Base-by-base conservation (phyloP, 2,888 invertebrate genomes). In the Synergus japonicus region DNA sequence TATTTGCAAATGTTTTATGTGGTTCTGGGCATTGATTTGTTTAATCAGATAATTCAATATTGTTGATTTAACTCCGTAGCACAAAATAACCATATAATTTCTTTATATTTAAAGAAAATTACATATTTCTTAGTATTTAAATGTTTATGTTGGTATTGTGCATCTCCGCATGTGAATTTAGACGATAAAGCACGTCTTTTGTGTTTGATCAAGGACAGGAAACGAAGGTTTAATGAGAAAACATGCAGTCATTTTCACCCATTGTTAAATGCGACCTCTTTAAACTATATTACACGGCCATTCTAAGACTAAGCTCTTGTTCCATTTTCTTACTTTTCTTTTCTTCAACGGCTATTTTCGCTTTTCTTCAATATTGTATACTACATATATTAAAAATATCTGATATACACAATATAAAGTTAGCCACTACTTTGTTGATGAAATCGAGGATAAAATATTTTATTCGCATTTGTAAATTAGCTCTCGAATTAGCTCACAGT, bases 181-280 rank as follows among this genome's bases (percentile, higher is more conserved):
- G n/a, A n/a, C 15, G 64, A 64, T 64, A 37, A 58, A 37, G n/a
- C 15, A 66, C 37, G 43, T 66, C 41, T 66, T 43, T 41, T 66
- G 37, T 41, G n/a, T 43, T 41, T 66, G 43, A 41, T 66, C 60
- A 60, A 54, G 54, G 54, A 54, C 54, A 64, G 37, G 37, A 43
- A 41, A 66, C 37, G n/a, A 41, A 66, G 66, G 43, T 43, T 66
- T 66, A 41, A 66, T 41, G n/a, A 66, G 66, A 18, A 66, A 66
- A 66, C 66, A 43, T 43, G 43, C 37, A 66, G 66, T 66, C 43
- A 66, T 66, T 66, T 66, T 66, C 66, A 66, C 66, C 66, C 43
- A 66, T 66, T 66, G 66, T 66, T 66, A 66, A 37, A 66, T n/a
- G n/a, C n/a, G 66, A 66, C 66, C 66, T 66, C 66, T 18, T 66